A percentile compares a stretch with the other conserved stretches of the same genome.
Conservation (phyloP, 2,113 vertebrate genomes). For the Lamprologus ornatipinnis region DNA sequence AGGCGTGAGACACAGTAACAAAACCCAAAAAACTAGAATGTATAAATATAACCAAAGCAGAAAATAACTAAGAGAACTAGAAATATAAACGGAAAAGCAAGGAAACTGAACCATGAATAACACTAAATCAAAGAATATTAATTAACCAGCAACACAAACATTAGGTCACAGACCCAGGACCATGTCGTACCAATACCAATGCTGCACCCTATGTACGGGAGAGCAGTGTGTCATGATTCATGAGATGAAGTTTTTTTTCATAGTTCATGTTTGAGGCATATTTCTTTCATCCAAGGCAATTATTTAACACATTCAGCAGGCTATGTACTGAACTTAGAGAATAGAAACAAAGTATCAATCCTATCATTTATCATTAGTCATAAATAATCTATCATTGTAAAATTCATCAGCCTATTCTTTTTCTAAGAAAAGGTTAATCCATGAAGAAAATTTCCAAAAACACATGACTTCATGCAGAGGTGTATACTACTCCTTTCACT, state of each 20-base stretch:
- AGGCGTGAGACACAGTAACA: neutral
- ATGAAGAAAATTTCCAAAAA: neutral
- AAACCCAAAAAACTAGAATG: neutral
- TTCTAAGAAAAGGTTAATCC: neutral
- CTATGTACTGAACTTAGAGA: neutral
- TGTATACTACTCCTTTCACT: neutral
- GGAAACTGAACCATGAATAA: neutral
- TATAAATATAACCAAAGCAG: neutral
- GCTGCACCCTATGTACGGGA: fast-evolving
- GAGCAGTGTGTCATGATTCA: neutral
- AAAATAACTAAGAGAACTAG: neutral
- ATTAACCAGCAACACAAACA: neutral
- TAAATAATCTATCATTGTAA: neutral
- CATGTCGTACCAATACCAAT: neutral
- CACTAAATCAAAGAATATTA: neutral
- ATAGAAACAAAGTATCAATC: neutral
- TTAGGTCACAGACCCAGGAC: neutral
- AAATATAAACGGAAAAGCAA: neutral
- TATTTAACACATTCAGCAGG: neutral
- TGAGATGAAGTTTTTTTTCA: neutral
- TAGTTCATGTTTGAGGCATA: neutral
- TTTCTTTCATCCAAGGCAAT: neutral
- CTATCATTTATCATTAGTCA: neutral
- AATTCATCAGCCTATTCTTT: neutral
- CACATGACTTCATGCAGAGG: neutral